Evolutionary conservation across 2,113 vertebrate genomes (phyloP).

Genomic region (Psephotus haematonotus): DNA sequence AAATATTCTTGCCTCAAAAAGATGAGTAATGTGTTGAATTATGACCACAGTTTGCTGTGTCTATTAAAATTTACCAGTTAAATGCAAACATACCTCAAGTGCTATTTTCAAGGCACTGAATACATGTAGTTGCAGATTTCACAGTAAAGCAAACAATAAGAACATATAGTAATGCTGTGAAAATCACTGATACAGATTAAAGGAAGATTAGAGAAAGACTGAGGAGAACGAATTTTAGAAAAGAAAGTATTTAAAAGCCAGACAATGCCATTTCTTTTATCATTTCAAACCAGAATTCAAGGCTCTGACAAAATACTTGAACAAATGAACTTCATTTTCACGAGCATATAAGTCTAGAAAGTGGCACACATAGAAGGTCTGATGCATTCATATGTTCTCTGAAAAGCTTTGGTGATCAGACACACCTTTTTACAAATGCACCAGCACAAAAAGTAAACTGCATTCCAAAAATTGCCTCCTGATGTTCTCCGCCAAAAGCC

Average conservation of each 20-base stretch:
- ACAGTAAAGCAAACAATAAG: background rate
- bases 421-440: background rate
- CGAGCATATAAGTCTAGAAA: background rate
- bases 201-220: background rate
- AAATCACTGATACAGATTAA: background rate
- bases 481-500: background rate
- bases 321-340: background rate
- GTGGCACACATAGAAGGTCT: background rate
- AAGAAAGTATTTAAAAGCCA: background rate
- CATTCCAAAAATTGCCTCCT: background rate
- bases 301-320: background rate
- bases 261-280: background rate
- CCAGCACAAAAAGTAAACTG: background rate
- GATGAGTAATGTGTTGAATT: background rate
- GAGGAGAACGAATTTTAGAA: background rate
- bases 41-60: background rate
- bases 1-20: background rate
- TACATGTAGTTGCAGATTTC: background rate
- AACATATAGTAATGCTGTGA: background rate
- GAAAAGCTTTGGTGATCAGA: background rate
- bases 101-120: background rate
- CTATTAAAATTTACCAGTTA: background rate
- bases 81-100: background rate
- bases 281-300: background rate
- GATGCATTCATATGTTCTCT: background rate